These are phyloP conservation scores for Apostichopus californicus DNA, from an alignment of 35 echinoderm and acorn worm genomes.

Conservation along the genomic window DNA sequence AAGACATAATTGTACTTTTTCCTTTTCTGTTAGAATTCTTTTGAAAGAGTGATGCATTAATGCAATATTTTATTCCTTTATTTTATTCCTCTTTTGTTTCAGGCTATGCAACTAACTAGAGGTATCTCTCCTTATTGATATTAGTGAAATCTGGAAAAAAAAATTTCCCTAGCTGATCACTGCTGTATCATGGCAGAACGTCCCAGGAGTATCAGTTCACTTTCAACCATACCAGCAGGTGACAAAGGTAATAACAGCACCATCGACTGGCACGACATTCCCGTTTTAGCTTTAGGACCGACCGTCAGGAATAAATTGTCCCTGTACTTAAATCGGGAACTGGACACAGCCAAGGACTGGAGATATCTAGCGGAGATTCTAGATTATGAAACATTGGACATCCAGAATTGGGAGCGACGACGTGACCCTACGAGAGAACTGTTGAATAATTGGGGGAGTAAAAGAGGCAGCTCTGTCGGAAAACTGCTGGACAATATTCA, in stretches of 20 bases:
- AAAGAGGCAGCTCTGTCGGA: not conserved
- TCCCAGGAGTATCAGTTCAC: conserved; percentile 15
- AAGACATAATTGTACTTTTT: too few relatives aligned
- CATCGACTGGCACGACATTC: not conserved
- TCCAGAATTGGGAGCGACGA: conserved; percentile 6
- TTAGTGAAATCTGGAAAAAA: too few relatives aligned
- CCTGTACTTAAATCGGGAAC: conserved; percentile 24
- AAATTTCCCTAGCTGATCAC: not conserved
- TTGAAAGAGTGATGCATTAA: too few relatives aligned
- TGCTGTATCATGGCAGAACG: not conserved
- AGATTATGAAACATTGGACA: conserved; percentile 9
- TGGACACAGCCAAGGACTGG: conserved; percentile 16
- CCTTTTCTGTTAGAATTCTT: too few relatives aligned
- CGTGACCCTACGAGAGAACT: conserved; percentile 4
- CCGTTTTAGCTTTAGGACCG: not conserved
- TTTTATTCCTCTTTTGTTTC: too few relatives aligned
- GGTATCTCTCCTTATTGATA: too few relatives aligned
- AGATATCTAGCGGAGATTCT: conserved; percentile 27
- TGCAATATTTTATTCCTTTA: too few relatives aligned
- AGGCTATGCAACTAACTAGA: too few relatives aligned
- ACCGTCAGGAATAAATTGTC: conserved; percentile 30
- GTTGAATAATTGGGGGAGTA: conserved; percentile 13
- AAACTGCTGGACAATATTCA: conserved; percentile 1
- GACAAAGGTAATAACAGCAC: not conserved
- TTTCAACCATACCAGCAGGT: conserved; percentile 16